Percentiles rank a stretch among this genome's conserved stretches.
Evolutionary conservation across 2,888 invertebrate genomes (phyloP).

Genomic region (Argyresthia goedartella): DNA sequence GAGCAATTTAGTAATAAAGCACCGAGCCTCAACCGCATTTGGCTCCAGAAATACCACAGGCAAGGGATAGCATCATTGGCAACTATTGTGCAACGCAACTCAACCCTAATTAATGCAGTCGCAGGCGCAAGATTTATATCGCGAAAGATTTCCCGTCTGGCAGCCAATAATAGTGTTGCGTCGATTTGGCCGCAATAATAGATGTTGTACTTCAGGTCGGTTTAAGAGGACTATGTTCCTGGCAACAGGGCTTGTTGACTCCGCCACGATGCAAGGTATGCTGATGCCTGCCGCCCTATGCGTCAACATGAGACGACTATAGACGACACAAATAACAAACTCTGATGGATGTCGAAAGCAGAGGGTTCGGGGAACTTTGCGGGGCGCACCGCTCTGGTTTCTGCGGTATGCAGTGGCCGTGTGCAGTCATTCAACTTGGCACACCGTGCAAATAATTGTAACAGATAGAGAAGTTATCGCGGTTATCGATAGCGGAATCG

Average conservation of each 20-base stretch:
- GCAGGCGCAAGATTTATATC: conserved; percentile 53
- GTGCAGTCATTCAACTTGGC: too few species aligned
- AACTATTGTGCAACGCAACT: conserved; percentile 46
- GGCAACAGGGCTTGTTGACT: conserved; percentile 54
- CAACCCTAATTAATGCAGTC: conserved; percentile 50
- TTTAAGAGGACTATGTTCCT: conserved; percentile 48
- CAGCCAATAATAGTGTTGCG: conserved; percentile 54
- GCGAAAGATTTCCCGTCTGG: conserved; percentile 61
- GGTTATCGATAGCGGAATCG: too few species aligned
- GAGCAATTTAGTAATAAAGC: neutral
- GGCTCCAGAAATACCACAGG: conserved; percentile 7
- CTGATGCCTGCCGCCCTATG: conserved; percentile 16
- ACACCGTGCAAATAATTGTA: too few species aligned
- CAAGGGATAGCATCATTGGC: conserved; percentile 30
- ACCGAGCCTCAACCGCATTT: neutral
- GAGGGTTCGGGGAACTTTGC: conserved; percentile 39
- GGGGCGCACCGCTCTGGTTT: conserved; percentile 8
- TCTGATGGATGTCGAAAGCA: conserved; percentile 30
- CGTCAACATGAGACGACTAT: conserved; percentile 28
- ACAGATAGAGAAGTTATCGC: too few species aligned
- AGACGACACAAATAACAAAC: conserved; percentile 43
- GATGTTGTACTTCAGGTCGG: conserved; percentile 43
- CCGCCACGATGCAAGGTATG: conserved; percentile 58
- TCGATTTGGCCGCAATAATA: conserved; percentile 44
- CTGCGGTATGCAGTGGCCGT: neutral